Evolutionary conservation across 2,888 invertebrate species (phyloP).

Genomic region (Hymenopus coronatus): DNA sequence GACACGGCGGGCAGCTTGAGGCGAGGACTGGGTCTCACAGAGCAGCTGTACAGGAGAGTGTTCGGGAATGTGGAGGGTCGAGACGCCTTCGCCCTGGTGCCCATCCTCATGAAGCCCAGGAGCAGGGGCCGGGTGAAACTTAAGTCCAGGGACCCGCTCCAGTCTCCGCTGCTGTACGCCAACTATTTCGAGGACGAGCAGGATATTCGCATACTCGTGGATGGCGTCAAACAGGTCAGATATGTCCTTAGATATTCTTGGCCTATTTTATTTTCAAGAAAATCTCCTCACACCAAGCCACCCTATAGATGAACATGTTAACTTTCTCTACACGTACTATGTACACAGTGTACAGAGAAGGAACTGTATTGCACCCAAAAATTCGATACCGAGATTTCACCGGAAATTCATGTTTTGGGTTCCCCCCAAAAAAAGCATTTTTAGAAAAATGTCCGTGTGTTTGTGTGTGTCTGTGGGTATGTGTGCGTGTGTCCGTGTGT

Average conservation of each 20-base stretch:
- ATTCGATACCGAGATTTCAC: too few species aligned
- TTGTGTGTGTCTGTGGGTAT: too few species aligned
- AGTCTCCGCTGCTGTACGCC: conserved; percentile 74
- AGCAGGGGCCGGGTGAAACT: conserved; percentile 70
- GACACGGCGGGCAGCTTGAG: conserved; percentile 60
- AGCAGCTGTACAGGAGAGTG: conserved; percentile 57
- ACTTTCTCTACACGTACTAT: too few species aligned
- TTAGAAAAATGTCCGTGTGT: too few species aligned
- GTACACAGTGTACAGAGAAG: too few species aligned
- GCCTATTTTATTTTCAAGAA: too few species aligned
- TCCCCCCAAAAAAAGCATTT: too few species aligned
- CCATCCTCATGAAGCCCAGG: conserved; percentile 69
- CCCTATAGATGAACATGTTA: too few species aligned
- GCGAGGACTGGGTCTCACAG: conserved; percentile 47
- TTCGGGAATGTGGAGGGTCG: conserved; percentile 53
- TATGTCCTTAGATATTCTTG: background rate
- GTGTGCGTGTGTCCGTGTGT: too few species aligned
- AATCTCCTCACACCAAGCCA: too few species aligned
- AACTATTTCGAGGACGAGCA: conserved; percentile 72
- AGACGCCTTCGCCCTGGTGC: conserved; percentile 67
- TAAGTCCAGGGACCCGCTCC: conserved; percentile 66
- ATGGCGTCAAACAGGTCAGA: conserved; percentile 69
- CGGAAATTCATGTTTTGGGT: too few species aligned
- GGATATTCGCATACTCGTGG: conserved; percentile 70
- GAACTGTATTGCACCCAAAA: too few species aligned